Conservation (phyloP, 2,113 vertebrate genomes). For the Tichodroma muraria region DNA sequence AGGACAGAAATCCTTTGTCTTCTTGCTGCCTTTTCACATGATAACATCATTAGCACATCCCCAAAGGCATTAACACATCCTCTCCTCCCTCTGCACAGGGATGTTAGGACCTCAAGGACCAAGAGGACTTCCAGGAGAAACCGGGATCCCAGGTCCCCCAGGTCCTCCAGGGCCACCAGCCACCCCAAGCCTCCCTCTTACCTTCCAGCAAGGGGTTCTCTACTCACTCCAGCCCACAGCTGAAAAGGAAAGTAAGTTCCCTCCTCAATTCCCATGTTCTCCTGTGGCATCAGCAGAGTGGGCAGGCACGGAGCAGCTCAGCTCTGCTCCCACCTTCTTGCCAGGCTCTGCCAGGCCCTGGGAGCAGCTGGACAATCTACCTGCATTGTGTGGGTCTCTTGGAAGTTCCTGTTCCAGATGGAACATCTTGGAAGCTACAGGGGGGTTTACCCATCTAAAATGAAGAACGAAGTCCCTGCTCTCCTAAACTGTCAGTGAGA, state of each 20-base stretch:
- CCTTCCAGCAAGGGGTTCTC: conserved; percentile 76
- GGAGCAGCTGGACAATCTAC: not conserved
- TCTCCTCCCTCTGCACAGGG: conserved; percentile 60
- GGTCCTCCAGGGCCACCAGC: conserved; percentile 82
- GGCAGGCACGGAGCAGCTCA: not conserved
- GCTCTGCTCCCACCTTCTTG: not conserved
- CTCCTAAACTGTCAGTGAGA: not conserved
- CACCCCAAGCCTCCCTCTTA: conserved; percentile 50
- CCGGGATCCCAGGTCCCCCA: conserved; percentile 76
- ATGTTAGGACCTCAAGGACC: conserved; percentile 74
- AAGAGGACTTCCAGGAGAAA: conserved; percentile 79
- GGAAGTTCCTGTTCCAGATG: not conserved
- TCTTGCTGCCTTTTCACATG: not conserved
- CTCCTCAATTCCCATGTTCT: not conserved
- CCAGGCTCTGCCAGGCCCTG: not conserved
- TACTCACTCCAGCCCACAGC: conserved; percentile 75
- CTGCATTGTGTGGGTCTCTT: not conserved
- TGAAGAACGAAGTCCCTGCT: not conserved
- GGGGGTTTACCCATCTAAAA: not conserved
- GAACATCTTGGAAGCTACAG: not conserved
- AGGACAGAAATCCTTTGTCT: not conserved
- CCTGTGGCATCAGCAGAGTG: not conserved
- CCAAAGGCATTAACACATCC: not conserved
- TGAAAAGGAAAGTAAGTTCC: conserved; percentile 75
- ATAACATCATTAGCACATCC: not conserved